Conservation (phyloP, 2,888 invertebrate species). For the Spialia ferax region DNA sequence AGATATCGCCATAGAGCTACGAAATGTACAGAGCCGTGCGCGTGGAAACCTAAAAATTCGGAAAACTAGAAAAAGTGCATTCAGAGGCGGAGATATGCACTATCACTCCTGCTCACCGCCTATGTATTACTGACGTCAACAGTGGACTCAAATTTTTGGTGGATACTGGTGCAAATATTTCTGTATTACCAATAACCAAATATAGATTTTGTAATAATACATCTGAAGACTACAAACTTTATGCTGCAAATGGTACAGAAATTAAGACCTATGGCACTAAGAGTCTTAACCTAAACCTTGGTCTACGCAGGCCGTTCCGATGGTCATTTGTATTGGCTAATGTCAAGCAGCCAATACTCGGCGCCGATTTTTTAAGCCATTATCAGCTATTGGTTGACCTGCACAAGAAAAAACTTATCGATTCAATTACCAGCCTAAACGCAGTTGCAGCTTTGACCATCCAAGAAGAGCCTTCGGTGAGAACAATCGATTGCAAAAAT, state of each 20-base stretch:
- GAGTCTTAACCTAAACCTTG: neutral
- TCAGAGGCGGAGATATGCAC: neutral
- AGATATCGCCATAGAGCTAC: neutral
- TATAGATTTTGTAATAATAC: too few relatives aligned
- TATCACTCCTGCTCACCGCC: neutral
- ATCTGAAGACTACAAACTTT: too few relatives aligned
- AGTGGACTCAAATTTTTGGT: too few relatives aligned
- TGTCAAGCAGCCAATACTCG: neutral
- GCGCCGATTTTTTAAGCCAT: neutral
- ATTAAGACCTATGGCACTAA: constrained; percentile 15
- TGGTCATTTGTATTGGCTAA: neutral
- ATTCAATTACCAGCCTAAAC: neutral
- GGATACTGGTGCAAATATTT: neutral
- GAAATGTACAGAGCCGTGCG: neutral
- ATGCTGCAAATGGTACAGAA: too few relatives aligned
- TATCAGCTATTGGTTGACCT: neutral
- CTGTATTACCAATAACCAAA: neutral
- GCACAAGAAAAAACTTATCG: neutral
- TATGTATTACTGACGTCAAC: too few relatives aligned
- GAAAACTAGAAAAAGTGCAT: too few relatives aligned
- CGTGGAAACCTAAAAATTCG: too few relatives aligned
- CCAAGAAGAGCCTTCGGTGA: neutral
- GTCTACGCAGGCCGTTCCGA: neutral
- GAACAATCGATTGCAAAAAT: neutral
- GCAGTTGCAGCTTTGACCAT: neutral